Evolutionary conservation across 2,113 vertebrate species (phyloP).

Genomic region (Misgurnus mizolepis): DNA sequence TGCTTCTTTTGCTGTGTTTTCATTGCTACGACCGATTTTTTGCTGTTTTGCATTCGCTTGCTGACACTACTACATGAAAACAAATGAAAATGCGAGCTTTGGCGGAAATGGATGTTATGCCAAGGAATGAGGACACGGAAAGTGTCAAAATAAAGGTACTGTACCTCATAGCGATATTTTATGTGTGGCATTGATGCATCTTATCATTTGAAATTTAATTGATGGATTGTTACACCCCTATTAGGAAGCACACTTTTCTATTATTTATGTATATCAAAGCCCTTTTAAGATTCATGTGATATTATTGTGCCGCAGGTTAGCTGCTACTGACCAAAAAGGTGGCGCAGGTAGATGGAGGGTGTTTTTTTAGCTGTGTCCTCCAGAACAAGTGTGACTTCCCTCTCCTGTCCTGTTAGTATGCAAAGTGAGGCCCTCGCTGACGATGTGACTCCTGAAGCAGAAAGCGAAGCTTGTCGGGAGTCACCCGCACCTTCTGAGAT

Average conservation of each 20-base stretch:
- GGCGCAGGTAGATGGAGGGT: background rate
- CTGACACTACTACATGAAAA: too few species aligned
- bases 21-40: too few species aligned
- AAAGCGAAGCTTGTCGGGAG: constrained; percentile 56
- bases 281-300: constrained; percentile 33
- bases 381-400: constrained; percentile 18
- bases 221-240: too few species aligned
- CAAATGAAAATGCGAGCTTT: too few species aligned
- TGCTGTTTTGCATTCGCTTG: too few species aligned
- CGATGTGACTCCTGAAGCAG: constrained; percentile 49
- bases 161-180: too few species aligned
- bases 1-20: too few species aligned
- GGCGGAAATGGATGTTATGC: too few species aligned
- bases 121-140: too few species aligned
- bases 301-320: constrained; percentile 13
- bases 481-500: constrained; percentile 56
- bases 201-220: too few species aligned
- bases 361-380: constrained; percentile 5
- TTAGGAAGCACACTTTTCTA: background rate
- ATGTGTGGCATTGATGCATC: too few species aligned
- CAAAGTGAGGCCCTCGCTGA: constrained; percentile 51
- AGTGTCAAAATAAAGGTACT: too few species aligned
- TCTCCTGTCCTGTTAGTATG: constrained; percentile 55
- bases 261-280: constrained; percentile 30
- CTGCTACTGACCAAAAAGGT: background rate